phyloP scores from a whole-genome alignment of 1,140 invertebrate species.

The Dysdera silvatica region DNA sequence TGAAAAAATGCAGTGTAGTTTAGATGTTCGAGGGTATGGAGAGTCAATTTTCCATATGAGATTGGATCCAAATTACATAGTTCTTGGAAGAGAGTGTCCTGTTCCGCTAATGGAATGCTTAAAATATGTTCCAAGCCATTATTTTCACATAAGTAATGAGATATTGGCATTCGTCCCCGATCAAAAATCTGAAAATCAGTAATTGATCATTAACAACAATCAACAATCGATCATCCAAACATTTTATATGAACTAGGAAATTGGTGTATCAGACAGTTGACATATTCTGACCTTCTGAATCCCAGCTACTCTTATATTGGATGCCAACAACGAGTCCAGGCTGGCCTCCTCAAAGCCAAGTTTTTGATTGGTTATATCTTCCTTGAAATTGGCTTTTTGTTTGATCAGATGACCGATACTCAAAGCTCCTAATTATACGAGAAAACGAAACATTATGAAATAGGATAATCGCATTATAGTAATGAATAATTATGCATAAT shows the following conservation, averaged over 20 bases:
- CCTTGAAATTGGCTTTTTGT: neutral
- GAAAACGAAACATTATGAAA: no score
- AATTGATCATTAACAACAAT: neutral
- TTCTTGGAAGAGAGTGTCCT: conserved; percentile 12
- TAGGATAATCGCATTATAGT: no score
- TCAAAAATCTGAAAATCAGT: conserved; percentile 22
- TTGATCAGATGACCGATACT: neutral
- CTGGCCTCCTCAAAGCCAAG: conserved; percentile 1
- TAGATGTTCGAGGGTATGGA: conserved; percentile 13
- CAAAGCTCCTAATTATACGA: conserved; percentile 17
- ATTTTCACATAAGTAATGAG: conserved; percentile 8
- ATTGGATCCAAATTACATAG: conserved; percentile 8
- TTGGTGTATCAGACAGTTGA: no score
- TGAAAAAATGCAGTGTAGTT: conserved; percentile 20
- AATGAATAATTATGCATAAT: no score
- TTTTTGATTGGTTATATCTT: conserved; percentile 8
- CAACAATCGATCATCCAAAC: no score
- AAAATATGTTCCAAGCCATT: conserved; percentile 25
- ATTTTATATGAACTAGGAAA: no score
- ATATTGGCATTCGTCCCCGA: conserved; percentile 14
- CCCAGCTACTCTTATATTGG: conserved; percentile 11
- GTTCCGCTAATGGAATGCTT: neutral
- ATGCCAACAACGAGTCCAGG: conserved; percentile 7
- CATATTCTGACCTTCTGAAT: conserved; percentile 21
- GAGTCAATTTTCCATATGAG: conserved; percentile 10